phyloP scores from a whole-genome alignment of 2,113 vertebrate species.

The Campylomormyrus tamandua region DNA sequence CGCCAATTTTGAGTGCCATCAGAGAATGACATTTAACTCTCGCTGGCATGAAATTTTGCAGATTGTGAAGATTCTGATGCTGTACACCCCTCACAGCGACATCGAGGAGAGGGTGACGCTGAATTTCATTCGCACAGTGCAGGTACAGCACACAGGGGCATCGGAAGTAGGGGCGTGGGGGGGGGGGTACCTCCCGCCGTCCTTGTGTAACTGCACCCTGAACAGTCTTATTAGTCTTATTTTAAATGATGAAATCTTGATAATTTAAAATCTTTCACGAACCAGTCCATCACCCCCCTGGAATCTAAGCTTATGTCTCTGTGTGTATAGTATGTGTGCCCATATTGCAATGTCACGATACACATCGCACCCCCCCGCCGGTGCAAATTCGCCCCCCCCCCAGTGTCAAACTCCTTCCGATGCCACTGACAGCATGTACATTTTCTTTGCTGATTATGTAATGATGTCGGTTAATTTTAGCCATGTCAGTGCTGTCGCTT shows the following conservation, averaged over 20 bases:
- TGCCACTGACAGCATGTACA: not conserved
- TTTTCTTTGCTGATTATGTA: not conserved
- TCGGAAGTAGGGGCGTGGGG: not conserved
- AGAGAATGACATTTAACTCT: not conserved
- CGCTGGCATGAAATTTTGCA: slow-evolving; percentile 31
- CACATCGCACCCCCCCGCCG: too few species aligned
- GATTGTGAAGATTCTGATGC: slow-evolving; percentile 64
- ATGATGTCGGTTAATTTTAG: not conserved
- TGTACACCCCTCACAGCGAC: slow-evolving; percentile 56
- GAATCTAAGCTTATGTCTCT: too few species aligned
- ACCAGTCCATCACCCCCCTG: too few species aligned
- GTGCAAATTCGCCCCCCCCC: too few species aligned
- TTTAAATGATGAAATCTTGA: not conserved
- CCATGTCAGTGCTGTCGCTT: not conserved
- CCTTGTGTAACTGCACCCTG: not conserved
- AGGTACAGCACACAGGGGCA: slow-evolving; percentile 51
- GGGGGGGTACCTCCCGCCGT: not conserved
- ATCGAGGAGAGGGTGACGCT: slow-evolving; percentile 58
- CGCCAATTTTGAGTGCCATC: not conserved
- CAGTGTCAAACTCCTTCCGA: too few species aligned
- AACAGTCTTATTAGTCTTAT: not conserved
- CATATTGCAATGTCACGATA: not conserved
- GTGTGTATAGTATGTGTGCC: not conserved
- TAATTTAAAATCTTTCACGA: not conserved
- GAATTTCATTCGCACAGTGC: slow-evolving; percentile 56